phyloP scores from a whole-genome alignment of 2,888 invertebrate species.

The Tiliacea aurago region DNA sequence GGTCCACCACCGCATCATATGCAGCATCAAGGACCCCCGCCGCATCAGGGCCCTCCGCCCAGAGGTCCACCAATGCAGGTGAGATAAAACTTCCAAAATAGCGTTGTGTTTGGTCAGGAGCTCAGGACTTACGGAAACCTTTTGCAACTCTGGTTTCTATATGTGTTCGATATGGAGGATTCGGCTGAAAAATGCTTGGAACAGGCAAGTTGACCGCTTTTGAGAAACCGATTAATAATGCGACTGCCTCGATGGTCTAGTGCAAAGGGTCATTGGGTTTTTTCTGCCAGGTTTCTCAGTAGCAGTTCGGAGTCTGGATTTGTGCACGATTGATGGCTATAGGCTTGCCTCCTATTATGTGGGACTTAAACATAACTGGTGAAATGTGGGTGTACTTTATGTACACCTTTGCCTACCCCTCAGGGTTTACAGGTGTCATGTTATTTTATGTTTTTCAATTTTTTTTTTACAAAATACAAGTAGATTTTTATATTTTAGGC shows the following conservation, averaged over 20 bases:
- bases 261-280: background rate
- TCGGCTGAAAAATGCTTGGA: background rate
- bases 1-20: slow-evolving; percentile 85
- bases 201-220: background rate
- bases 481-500: background rate
- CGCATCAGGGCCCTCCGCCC: slow-evolving; percentile 89
- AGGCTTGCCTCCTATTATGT: background rate
- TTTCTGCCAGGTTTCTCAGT: background rate
- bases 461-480: background rate
- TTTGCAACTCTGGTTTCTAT: background rate
- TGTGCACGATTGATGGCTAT: too few species aligned
- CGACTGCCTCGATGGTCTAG: background rate
- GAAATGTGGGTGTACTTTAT: background rate
- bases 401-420: background rate
- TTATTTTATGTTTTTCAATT: background rate
- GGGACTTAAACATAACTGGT: background rate
- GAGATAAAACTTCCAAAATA: slow-evolving; percentile 7
- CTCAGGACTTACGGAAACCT: background rate
- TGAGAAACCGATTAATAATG: background rate
- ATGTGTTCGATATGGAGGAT: background rate
- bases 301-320: too few species aligned
- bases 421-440: background rate
- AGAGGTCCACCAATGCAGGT: slow-evolving; percentile 92
- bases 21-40: slow-evolving; percentile 89
- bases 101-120: background rate